Evolutionary conservation across 2,113 vertebrate genomes (phyloP).

Genomic region (Patagioenas fasciata): DNA sequence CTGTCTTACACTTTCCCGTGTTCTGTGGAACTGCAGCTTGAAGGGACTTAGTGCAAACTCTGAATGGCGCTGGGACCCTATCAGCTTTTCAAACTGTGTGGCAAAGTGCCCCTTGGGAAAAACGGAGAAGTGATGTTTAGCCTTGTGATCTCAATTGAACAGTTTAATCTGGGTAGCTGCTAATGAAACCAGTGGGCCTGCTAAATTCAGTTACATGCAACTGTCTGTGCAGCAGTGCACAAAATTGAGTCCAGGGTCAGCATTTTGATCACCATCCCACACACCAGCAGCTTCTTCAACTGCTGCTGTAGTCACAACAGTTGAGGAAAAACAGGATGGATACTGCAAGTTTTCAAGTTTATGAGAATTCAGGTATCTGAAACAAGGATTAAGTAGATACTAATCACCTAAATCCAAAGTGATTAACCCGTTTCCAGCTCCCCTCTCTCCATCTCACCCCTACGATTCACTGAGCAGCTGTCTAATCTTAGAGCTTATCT

Average conservation of each 20-base stretch:
- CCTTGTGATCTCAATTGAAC: background rate
- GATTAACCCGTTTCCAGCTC: background rate
- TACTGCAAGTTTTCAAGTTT: background rate
- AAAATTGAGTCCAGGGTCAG: background rate
- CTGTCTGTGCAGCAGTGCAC: background rate
- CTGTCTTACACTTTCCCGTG: background rate
- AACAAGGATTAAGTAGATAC: background rate
- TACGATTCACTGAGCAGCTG: background rate
- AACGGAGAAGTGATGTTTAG: background rate
- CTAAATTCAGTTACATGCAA: background rate
- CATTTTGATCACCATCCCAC: background rate
- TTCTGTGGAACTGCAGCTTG: background rate
- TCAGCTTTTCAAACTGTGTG: background rate
- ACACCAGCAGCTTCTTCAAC: background rate
- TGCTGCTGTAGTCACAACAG: background rate
- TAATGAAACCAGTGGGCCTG: background rate
- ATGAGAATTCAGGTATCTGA: background rate
- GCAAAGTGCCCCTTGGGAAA: background rate
- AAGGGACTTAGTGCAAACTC: background rate
- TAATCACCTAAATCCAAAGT: background rate
- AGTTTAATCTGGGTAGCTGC: background rate
- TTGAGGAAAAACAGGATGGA: background rate
- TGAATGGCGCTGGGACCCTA: fast-evolving
- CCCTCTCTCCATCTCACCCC: background rate
- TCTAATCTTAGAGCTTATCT: background rate